A percentile compares a stretch with the other conserved stretches of the same genome.
phyloP scores from a whole-genome alignment of 2,113 vertebrate species.

The Seriola rivoliana region DNA sequence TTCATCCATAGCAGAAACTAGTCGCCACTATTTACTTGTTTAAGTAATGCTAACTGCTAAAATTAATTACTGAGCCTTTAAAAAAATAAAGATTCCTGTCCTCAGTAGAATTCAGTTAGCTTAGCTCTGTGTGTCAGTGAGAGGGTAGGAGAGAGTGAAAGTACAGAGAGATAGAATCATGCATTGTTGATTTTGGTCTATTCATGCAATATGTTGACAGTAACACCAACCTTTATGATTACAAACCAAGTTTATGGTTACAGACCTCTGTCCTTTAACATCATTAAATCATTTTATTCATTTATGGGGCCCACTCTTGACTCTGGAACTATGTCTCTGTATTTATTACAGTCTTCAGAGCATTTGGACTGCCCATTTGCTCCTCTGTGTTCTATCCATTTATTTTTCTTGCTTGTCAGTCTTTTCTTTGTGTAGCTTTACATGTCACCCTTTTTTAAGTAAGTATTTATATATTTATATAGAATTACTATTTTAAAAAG shows the following conservation, averaged over 20 bases:
- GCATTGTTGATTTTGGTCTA: neutral
- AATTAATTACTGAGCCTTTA: too few relatives aligned
- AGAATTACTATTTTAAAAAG: neutral
- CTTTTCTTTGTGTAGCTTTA: neutral
- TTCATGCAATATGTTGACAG: neutral
- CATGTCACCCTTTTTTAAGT: neutral
- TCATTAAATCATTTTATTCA: neutral
- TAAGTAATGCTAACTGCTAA: too few relatives aligned
- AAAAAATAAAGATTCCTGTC: neutral
- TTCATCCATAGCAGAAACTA: neutral
- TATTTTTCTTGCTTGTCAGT: neutral
- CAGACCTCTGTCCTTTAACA: neutral
- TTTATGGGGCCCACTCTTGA: neutral
- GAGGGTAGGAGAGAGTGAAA: neutral
- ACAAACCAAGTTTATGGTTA: too few relatives aligned
- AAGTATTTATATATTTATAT: neutral
- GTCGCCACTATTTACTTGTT: neutral
- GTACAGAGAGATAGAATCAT: neutral
- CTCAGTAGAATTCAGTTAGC: neutral
- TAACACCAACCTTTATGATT: neutral
- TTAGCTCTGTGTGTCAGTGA: neutral
- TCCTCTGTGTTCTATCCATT: neutral
- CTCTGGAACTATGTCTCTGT: neutral
- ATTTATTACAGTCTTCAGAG: neutral
- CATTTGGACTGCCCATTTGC: neutral